Evolutionary conservation across 2,113 vertebrate genomes (phyloP).

Genomic region (Equus quagga): DNA sequence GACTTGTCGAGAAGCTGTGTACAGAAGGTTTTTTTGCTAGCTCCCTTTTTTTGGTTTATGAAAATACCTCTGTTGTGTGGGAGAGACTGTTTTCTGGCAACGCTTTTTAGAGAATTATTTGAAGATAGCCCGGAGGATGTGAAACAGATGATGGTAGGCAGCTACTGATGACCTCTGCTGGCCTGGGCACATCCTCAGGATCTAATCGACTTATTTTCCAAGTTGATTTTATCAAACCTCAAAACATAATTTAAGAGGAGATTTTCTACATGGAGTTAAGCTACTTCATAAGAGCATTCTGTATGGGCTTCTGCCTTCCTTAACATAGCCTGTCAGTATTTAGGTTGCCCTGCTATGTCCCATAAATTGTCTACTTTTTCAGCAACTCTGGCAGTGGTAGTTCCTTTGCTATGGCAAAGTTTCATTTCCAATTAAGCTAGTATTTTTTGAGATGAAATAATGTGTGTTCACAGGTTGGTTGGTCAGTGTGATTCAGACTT

Average conservation of each 20-base stretch:
- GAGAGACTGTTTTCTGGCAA: conserved; percentile 84
- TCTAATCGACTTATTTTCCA: conserved; percentile 77
- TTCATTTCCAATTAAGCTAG: not conserved
- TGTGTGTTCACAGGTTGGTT: not conserved
- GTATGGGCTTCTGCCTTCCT: not conserved
- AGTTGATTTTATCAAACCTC: conserved; percentile 81
- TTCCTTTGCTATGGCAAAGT: conserved; percentile 1
- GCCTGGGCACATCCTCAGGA: conserved; percentile 77
- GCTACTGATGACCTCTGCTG: conserved; percentile 85
- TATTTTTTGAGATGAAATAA: conserved; percentile 38
- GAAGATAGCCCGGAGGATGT: conserved; percentile 76
- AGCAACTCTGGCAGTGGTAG: not conserved
- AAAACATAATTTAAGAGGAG: conserved; percentile 77
- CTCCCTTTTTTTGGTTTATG: conserved; percentile 78
- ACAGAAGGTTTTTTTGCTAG: conserved; percentile 79
- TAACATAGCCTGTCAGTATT: not conserved
- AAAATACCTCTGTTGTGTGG: conserved; percentile 78
- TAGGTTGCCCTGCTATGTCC: conserved; percentile 61
- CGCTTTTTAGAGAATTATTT: conserved; percentile 78
- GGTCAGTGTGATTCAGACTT: conserved; percentile 38
- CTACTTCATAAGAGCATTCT: conserved; percentile 62
- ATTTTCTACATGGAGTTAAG: conserved; percentile 78
- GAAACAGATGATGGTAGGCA: conserved; percentile 83
- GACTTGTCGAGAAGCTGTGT: conserved; percentile 76
- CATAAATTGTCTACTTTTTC: conserved; percentile 56